Evolutionary conservation across 2,888 invertebrate genomes (phyloP), one percentile per base, ranked within the genome.

Genomic region (Drosophila pseudotalamancana): DNA sequence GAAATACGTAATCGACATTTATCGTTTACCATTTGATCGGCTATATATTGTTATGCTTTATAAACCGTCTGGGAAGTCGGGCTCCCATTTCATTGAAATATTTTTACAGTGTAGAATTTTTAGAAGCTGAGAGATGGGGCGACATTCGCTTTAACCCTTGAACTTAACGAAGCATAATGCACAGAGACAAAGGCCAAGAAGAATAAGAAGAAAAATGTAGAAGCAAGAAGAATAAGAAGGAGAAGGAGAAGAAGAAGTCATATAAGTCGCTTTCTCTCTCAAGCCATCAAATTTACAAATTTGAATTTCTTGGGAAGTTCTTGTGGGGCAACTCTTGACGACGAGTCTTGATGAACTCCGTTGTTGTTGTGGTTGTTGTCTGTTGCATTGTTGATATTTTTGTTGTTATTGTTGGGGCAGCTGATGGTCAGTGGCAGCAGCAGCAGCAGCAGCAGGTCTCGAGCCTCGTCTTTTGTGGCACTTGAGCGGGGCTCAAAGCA

Each of bases 391-490:
- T 34, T 34, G 46, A 16, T 18, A 2, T 18, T 34, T 12, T 12
- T 14, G 37, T 32, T 46, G 16, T 8, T 16, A 12, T 29, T 42
- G 31, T 23, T 64, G 67, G 14, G 25, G 25, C 40, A 49, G 73
- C 62, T 49, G 66, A 49, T 70, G 71, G 70, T 70, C 71, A 70
- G 68, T 56, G 55, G 40, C 55, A 29, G 31, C 29, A 37, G 54
- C 48, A 32, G 35, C 35, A 23, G 23, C 48, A 45, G 35, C 35
- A 35, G 12, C 63, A 61, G 51, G 79, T 71, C 79, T 77, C 46
- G 54, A 77, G 75, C 78, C 78, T 68, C 75, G 68, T 71, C 81
- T 84, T 84, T 77, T 79, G 79, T 82, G 51, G 71, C 79, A 81
- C 79, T 79, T 85, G 75, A 77, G 48, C 34, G 35, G n/a, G n/a